Evolutionary conservation across 2,113 vertebrate genomes (phyloP).

Genomic region (Egretta garzetta): DNA sequence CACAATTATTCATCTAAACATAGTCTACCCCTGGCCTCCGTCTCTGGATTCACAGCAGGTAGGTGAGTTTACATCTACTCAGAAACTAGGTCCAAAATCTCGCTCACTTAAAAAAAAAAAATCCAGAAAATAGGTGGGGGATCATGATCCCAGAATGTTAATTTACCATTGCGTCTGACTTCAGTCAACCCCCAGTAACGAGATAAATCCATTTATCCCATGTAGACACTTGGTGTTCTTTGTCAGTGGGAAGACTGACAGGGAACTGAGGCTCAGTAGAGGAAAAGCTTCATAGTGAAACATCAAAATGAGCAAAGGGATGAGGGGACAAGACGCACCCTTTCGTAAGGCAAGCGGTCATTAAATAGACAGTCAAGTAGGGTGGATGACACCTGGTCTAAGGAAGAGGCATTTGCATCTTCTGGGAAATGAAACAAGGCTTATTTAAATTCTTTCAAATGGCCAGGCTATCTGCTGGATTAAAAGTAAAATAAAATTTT

Average conservation of each 20-base stretch:
- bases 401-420: background rate
- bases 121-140: background rate
- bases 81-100: background rate
- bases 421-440: conserved; percentile 1
- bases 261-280: background rate
- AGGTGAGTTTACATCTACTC: background rate
- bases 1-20: background rate
- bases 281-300: background rate
- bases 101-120: background rate
- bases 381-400: background rate
- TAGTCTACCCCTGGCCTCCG: background rate
- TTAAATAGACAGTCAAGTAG: background rate
- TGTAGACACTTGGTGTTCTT: background rate
- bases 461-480: background rate
- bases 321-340: background rate
- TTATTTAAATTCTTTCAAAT: background rate
- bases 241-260: background rate
- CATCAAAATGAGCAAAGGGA: background rate
- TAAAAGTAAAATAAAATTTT: background rate
- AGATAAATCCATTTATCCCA: background rate
- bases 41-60: background rate
- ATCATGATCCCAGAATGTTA: background rate
- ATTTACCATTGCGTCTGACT: background rate
- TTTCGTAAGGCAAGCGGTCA: background rate
- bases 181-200: background rate